A percentile compares a stretch with the other conserved stretches of the same genome.
phyloP scores from a whole-genome alignment of 2,113 vertebrate genomes.

The Python bivittatus region DNA sequence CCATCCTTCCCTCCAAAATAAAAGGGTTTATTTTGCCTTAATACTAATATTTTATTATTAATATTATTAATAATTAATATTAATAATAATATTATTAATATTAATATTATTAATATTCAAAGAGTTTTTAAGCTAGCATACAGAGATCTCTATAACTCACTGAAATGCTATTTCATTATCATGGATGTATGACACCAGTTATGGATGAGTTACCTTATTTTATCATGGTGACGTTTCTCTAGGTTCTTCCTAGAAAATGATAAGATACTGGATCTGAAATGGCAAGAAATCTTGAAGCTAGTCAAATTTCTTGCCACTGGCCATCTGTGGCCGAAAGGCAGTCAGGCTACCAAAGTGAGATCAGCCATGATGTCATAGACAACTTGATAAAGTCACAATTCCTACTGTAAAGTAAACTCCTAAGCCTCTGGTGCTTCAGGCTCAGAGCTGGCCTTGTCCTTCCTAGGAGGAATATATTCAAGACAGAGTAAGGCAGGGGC shows the following conservation, averaged over 20 bases:
- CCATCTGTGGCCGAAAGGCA: neutral
- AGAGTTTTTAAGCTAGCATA: neutral
- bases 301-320: neutral
- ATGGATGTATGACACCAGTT: neutral
- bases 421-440: neutral
- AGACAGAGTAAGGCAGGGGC: conserved; percentile 2
- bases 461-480: conserved; percentile 8
- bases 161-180: neutral
- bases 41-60: too few relatives aligned
- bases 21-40: neutral
- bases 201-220: neutral
- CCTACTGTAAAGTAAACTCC: neutral
- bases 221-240: neutral
- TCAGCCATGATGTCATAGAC: conserved; percentile 44
- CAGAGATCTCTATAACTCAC: neutral
- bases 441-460: neutral
- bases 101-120: too few relatives aligned
- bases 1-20: too few relatives aligned
- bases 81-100: too few relatives aligned
- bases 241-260: neutral
- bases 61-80: too few relatives aligned
- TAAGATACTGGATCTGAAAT: neutral
- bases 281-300: neutral
- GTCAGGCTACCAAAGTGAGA: neutral
- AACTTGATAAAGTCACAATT: conserved; percentile 48